Base-by-base conservation (phyloP, 2,113 vertebrate genomes). In the Otus sunia region DNA sequence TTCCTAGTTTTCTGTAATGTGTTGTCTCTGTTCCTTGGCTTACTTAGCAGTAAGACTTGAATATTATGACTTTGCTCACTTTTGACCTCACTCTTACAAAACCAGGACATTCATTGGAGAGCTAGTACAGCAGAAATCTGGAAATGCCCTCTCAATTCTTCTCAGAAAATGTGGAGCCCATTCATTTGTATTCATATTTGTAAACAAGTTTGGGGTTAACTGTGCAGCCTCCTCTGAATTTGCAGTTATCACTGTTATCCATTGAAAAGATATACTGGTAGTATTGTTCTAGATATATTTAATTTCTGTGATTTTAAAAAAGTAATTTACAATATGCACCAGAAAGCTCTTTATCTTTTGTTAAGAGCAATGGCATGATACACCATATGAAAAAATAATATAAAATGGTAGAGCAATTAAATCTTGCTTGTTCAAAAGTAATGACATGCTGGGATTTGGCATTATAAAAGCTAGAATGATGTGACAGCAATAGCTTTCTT, bases 401-500 rank as follows among this genome's bases (percentile, higher is more conserved):
- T 34, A 55, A 89, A 81, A 43, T 25, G 8, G 14, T 66, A 8
- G 13, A 72, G 41, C 62, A 84, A 64, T 95, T 95, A 75, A 78
- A 89, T 50, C 32, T 85, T 87, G 5, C 29, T 59, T 88, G 5
- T 85, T 89, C 63, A 76, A 69, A 91, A 36, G 18, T 43, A 66
- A 82, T 20, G 73, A 60, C 2, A 21, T 80, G 19, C 52, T 93
- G 25, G 25, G 23, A 13, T 62, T 60, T 91, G 88, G 32, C 86
- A 96, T 93, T 96, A 90, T 88, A 95, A 96, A 95, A 76, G 49
- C 37, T 37, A 84, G 47, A 96, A 80, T 69, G 19, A 88, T 93
- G 53, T 80, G 82, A 94, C 26, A 88, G 64, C 30, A 71, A 71
- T 60, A 68, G 11, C 30, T 81, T 56, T 25, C 60, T 96, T 92